A percentile compares a stretch with the other conserved stretches of the same genome.
phyloP scores from a whole-genome alignment of 2,113 vertebrate genomes.

The Nipponia nippon region DNA sequence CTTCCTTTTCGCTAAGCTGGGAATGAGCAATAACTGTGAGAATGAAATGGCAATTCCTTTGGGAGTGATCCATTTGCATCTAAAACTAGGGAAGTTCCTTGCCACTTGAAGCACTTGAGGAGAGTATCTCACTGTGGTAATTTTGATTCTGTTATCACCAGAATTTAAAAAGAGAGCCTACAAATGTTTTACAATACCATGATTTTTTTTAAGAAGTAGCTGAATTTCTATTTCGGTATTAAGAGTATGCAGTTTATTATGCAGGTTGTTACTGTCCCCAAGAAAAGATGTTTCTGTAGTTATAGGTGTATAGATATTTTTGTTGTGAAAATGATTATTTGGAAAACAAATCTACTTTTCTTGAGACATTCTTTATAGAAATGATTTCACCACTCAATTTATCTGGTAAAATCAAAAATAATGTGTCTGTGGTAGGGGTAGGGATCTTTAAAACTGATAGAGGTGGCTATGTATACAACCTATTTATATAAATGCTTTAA shows the following conservation, averaged over 20 bases:
- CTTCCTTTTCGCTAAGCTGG: slow-evolving; percentile 49
- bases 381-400: slow-evolving; percentile 23
- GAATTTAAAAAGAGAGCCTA: slow-evolving; percentile 14
- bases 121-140: slow-evolving; percentile 54
- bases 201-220: slow-evolving; percentile 11
- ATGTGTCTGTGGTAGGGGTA: slow-evolving; percentile 65
- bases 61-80: slow-evolving; percentile 41
- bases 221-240: slow-evolving; percentile 60
- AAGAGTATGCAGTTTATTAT: slow-evolving; percentile 43
- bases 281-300: slow-evolving; percentile 50
- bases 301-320: slow-evolving; percentile 59
- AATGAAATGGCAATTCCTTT: slow-evolving; percentile 25
- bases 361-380: slow-evolving; percentile 41
- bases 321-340: slow-evolving; percentile 69
- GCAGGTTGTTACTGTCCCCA: slow-evolving; percentile 52
- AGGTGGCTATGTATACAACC: slow-evolving; percentile 62
- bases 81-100: slow-evolving; percentile 26
- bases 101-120: slow-evolving; percentile 46
- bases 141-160: slow-evolving; percentile 45
- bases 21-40: slow-evolving; percentile 45
- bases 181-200: slow-evolving; percentile 46
- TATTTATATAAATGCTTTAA: slow-evolving; percentile 72
- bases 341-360: slow-evolving; percentile 65
- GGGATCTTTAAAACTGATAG: slow-evolving; percentile 62
- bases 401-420: slow-evolving; percentile 69